phyloP scores from a whole-genome alignment of 2,888 invertebrate species.

The Andrena flavipes region DNA sequence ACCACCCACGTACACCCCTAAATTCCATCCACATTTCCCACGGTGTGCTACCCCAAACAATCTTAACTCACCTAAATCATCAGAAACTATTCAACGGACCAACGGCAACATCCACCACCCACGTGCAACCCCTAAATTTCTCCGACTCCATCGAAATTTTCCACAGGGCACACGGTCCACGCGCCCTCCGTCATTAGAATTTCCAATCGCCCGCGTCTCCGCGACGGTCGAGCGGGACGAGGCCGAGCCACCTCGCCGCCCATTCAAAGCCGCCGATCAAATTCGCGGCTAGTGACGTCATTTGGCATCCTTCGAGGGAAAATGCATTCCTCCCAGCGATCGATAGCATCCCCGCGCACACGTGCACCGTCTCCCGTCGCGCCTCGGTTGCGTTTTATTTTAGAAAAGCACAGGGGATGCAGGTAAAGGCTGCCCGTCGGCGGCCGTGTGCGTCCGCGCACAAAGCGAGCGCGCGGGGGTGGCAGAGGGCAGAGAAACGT shows the following conservation, averaged over 20 bases:
- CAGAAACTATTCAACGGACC: no score
- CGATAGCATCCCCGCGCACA: slow-evolving; percentile 16
- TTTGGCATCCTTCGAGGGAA: slow-evolving; percentile 25
- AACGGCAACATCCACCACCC: no score
- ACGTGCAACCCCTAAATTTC: not conserved
- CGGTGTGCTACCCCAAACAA: no score
- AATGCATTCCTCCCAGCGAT: slow-evolving; percentile 52
- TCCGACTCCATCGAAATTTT: not conserved
- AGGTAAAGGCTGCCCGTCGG: slow-evolving; percentile 3
- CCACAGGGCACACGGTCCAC: no score
- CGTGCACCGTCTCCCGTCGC: not conserved
- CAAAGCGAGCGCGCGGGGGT: not conserved
- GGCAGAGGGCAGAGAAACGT: slow-evolving; percentile 27
- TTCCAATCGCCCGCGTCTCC: slow-evolving; percentile 27
- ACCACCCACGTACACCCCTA: no score
- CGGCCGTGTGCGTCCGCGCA: not conserved
- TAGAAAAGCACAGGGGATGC: slow-evolving; percentile 34
- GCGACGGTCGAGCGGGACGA: not conserved
- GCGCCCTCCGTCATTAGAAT: not conserved
- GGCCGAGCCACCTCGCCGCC: slow-evolving; percentile 6
- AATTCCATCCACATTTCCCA: no score
- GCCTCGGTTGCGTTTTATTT: slow-evolving; percentile 36
- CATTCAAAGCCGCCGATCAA: slow-evolving; percentile 16
- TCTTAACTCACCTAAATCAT: no score
- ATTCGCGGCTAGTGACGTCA: slow-evolving; percentile 26